Evolutionary conservation across 1,140 invertebrate species (phyloP), one percentile per base, ranked within the genome.

Genomic region (Drosophila subobscura): DNA sequence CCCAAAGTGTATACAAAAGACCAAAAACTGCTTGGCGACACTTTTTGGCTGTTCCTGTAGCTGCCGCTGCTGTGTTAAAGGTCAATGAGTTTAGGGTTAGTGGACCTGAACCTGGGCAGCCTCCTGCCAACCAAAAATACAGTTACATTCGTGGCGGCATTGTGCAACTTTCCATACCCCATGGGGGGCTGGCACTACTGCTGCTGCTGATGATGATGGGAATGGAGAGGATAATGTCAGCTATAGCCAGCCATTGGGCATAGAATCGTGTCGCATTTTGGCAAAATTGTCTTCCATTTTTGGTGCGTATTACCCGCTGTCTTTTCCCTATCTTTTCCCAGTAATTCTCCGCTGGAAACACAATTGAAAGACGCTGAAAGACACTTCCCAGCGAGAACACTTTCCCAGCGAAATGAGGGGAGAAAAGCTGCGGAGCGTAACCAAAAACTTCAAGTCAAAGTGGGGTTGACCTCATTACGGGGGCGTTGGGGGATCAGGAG

Each of bases 81-180:
- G 80, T 85, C 80, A 85, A 85, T 85, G 81, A 85, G 80, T 85
- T 71, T 73, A 55, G 64, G 72, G 72, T 78, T 83, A 84, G 77
- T 80, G 72, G 81, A 77, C 81, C 81, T 85, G 77, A 85, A 86
- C 81, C 72, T 72, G 78, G 79, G 3, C 65, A 76, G 65, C 65
- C 70, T 83, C 65, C 70, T 83, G 59, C 33, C 65, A 68, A 55
- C 8, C 7, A 33, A 27, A 27, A 6, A 5, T 27, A 27, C 23
- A 66, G 61, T 53, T 46, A 44, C 46, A 41, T 23, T 64, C 22
- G 45, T 56, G 41, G 4, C 5, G 54, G 4, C 5, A 45, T 72
- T 72, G 70, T 72, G 70, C 71, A 73, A 72, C 65, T 44, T 72
- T 40, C 37, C 33, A 61, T 55, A 27, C 6, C 16, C 16, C 16